A percentile compares a stretch with the other conserved stretches of the same genome.
Evolutionary conservation across 1,140 invertebrate species (phyloP).

Genomic region (Drosophila pandora): DNA sequence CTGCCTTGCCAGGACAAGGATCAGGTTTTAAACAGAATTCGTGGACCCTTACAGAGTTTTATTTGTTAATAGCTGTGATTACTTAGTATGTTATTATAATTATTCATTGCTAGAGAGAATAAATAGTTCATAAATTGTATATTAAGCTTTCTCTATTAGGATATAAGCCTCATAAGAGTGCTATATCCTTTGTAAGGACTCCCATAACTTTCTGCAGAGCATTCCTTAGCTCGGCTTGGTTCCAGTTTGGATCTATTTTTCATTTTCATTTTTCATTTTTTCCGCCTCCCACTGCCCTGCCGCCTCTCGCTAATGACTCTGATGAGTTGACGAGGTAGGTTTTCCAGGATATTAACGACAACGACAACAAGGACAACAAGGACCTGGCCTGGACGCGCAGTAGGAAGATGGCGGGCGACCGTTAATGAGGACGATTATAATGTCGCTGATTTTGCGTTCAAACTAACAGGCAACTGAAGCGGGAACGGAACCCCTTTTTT

Average conservation of each 20-base stretch:
- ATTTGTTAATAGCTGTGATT: neutral
- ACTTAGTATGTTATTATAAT: neutral
- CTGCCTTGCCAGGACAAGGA: neutral
- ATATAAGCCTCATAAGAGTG: neutral
- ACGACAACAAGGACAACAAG: conserved; percentile 33
- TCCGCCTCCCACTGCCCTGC: conserved; percentile 16
- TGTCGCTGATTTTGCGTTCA: conserved; percentile 80
- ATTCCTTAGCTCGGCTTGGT: conserved; percentile 5
- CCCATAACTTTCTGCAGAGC: conserved; percentile 1
- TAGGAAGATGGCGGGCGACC: conserved; percentile 24
- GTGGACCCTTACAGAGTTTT: neutral
- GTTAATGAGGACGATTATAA: conserved; percentile 82
- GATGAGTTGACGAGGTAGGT: conserved; percentile 81
- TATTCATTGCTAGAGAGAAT: neutral
- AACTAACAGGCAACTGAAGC: conserved; percentile 75
- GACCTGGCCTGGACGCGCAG: neutral
- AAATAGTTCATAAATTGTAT: neutral
- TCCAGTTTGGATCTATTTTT: conserved; percentile 2
- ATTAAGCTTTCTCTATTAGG: neutral
- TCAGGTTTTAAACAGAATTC: neutral
- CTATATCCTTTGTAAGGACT: neutral
- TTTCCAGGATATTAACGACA: conserved; percentile 80
- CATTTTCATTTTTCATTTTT: conserved; percentile 1
- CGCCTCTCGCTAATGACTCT: conserved; percentile 75
- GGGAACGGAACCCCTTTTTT: conserved; percentile 16